These are phyloP conservation scores for Carterocephalus palaemon DNA, from an alignment of 2,888 invertebrate species.

Conservation along the genomic window DNA sequence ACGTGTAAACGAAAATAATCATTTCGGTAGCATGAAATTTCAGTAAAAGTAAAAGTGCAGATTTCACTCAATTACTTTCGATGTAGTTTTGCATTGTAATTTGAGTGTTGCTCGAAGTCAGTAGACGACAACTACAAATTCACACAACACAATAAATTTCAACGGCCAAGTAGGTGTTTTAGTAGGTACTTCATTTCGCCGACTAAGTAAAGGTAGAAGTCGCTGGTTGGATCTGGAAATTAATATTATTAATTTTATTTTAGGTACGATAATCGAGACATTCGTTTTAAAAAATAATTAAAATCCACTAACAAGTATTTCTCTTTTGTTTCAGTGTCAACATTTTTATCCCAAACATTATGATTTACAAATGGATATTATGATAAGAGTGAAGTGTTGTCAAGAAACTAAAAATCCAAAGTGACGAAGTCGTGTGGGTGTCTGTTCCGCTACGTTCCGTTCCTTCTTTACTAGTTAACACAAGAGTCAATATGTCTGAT, in stretches of 20 bases:
- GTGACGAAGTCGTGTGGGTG: conserved; percentile 76
- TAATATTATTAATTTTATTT: too few relatives aligned
- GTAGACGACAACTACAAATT: too few relatives aligned
- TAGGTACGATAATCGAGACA: too few relatives aligned
- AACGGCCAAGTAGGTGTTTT: too few relatives aligned
- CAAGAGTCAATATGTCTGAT: conserved; percentile 69
- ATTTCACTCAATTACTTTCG: conserved; percentile 12
- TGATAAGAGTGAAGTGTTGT: conserved; percentile 78
- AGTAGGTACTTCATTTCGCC: too few relatives aligned
- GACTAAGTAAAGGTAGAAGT: too few relatives aligned
- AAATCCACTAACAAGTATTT: conserved; percentile 25
- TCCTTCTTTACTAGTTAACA: conserved; percentile 44
- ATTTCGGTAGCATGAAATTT: conserved; percentile 17
- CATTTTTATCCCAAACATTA: conserved; percentile 79
- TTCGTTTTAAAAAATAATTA: too few relatives aligned
- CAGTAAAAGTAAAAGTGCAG: conserved; percentile 24
- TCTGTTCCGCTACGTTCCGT: conserved; percentile 73
- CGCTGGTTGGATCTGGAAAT: too few relatives aligned
- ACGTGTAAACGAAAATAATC: too few relatives aligned
- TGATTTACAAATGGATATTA: conserved; percentile 80
- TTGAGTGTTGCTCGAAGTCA: conserved; percentile 6
- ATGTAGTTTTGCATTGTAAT: conserved; percentile 10
- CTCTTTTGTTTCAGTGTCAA: conserved; percentile 75
- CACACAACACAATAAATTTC: too few relatives aligned
- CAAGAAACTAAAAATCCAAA: conserved; percentile 79